Base-by-base conservation (phyloP, 2,797 vertebrate species). In the Anisognathus igniventris region DNA sequence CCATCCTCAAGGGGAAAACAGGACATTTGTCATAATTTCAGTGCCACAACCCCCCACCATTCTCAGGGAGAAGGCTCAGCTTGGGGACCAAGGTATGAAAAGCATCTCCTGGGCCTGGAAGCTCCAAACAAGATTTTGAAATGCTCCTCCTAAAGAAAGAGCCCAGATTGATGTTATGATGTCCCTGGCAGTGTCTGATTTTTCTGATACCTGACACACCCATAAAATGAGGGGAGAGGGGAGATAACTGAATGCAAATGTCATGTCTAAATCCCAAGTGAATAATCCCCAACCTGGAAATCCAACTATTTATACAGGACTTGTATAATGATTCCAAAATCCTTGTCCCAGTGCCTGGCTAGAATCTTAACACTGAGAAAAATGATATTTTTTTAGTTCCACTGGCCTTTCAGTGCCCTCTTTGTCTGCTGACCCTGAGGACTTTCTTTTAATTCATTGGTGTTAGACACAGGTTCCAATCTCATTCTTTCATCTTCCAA, bases 401-500 rank as follows among this genome's bases (percentile, higher is more conserved):
- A 54, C 6, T 67, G 56, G 14, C 23, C 37, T 17, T 84, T 86
- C 37, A 25, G 28, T 68, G 65, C 31, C 31, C 44, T 78, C 39
- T 15, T 51, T 75, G 14, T 37, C 39, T 90, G 45, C 35, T 83
- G 44, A 47, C 40, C 33, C n/a, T 60, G 33, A 88, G 56, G 47
- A 90, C 48, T 72, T 79, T 67, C 7, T 47, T 22, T 83, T 86
- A 5, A 28, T 66, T 64, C 20, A n/a, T 15, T 68, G 33, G 3
- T 86, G 30, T 64, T 86, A 81, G 45, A 40, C 22, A 57, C 23
- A 64, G 30, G 40, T 90, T 88, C 50, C 51, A 73, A 61, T 70
- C 40, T 81, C 25, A 66, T 86, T 82, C 89, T 93, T 96, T 94
- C 91, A 86, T 96, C 90, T 93, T 81, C 82, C 48, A 92, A 92